Evolutionary conservation across 2,888 invertebrate species (phyloP), one percentile per base, ranked within the genome.

Genomic region (Synergus itoensis): DNA sequence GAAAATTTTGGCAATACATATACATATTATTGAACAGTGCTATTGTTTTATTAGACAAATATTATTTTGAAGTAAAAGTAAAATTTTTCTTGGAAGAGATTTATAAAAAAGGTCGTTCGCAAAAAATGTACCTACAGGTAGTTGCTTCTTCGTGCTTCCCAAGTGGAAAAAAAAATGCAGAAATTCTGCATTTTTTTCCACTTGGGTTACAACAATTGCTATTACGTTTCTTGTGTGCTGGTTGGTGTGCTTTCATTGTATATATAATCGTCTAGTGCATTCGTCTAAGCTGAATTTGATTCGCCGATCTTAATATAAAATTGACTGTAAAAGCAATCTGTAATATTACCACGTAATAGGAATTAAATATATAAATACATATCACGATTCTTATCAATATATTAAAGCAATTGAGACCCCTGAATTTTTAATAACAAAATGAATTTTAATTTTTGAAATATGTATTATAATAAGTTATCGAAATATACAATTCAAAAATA

Each of bases 41-140:
- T 11, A 21, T 21, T 9, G 21, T 21, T 53, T 0, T 7, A 8
- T n/a, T n/a, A 53, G 53, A 53, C 16, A 53, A 48, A 48, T n/a
- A 53, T 53, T 53, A 16, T 63, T 63, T 63, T 14, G 36, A 14
- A 21, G 9, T 18, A 28, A 21, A 18, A 69, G 8, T 28, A 69
- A 14, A 48, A 21, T 48, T 43, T 8, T 36, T 28, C 7, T 73
- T 53, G 36, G 36, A 53, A 36, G 9, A 53, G 11, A 36, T 18
- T 36, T 53, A 62, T 14, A 28, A 36, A 73, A 53, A 73, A 73
- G 53, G n/a, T 73, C 48, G 48, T 53, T 48, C n/a, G 36, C 16
- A 73, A 53, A 36, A 75, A 78, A 79, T 82, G 82, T 83, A 83
- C 81, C 79, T 82, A 82, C 81, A 81, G 81, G 67, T 40, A 63